phyloP scores from a whole-genome alignment of 2,113 vertebrate species.

The Lophotis ruficrista region DNA sequence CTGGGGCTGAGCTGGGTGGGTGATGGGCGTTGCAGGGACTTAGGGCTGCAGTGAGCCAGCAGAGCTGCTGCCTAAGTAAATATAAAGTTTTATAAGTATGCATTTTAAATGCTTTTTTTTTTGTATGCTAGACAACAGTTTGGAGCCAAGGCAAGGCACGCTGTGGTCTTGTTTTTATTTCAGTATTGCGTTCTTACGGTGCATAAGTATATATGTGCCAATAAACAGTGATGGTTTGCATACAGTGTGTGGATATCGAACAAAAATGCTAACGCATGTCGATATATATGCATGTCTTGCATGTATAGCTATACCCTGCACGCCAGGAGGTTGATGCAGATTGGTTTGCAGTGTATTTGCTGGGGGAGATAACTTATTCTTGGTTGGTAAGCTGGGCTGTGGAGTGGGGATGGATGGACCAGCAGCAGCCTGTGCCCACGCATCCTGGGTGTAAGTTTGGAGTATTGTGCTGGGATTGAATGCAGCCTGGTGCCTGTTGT shows the following conservation, averaged over 20 bases:
- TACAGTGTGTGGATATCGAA: background rate
- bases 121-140: background rate
- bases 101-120: rapidly evolving
- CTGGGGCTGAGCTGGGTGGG: background rate
- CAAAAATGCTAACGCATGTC: background rate
- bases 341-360: background rate
- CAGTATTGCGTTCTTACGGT: background rate
- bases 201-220: background rate
- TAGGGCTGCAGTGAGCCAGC: background rate
- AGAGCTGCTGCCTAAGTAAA: background rate
- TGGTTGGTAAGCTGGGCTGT: background rate
- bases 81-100: no score
- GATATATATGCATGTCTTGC: rapidly evolving
- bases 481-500: background rate
- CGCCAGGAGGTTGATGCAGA: rapidly evolving
- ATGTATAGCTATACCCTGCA: no score
- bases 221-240: background rate
- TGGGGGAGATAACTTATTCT: no score
- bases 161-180: background rate
- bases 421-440: background rate
- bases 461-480: background rate
- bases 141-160: background rate
- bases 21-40: background rate
- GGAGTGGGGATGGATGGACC: background rate
- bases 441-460: background rate